Percentiles rank a stretch among this genome's conserved stretches.
phyloP scores from a whole-genome alignment of 1,140 invertebrate species.

The Mamestra configurata region DNA sequence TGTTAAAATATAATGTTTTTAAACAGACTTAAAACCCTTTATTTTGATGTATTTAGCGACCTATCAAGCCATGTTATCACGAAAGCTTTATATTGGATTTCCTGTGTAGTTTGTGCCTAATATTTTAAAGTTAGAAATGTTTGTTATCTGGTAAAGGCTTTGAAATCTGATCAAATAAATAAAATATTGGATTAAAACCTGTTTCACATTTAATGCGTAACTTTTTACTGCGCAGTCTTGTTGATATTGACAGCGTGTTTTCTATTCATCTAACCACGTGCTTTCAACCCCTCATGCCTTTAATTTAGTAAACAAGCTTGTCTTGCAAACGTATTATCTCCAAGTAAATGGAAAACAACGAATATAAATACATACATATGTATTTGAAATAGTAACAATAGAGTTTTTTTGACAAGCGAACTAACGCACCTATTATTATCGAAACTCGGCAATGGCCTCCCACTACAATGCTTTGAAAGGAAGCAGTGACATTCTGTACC shows the following conservation, averaged over 20 bases:
- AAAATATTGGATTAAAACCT: too few species aligned
- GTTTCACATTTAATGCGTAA: too few species aligned
- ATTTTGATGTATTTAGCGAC: too few species aligned
- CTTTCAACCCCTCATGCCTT: background rate
- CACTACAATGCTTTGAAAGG: slow-evolving; percentile 86
- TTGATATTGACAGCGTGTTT: background rate
- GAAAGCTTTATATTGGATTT: too few species aligned
- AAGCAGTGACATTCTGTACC: slow-evolving; percentile 86
- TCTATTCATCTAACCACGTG: background rate
- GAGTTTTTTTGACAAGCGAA: slow-evolving; percentile 63
- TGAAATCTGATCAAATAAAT: too few species aligned
- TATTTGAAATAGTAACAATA: slow-evolving; percentile 66
- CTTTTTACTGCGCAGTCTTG: background rate
- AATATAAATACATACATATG: slow-evolving; percentile 25
- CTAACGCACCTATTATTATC: slow-evolving; percentile 74
- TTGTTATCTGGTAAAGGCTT: too few species aligned
- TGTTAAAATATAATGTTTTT: too few species aligned
- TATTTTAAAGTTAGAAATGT: too few species aligned
- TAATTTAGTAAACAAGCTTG: background rate
- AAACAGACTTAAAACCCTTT: too few species aligned
- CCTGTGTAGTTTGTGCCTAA: too few species aligned
- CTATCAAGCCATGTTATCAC: too few species aligned
- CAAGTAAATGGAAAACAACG: background rate
- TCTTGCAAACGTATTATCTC: slow-evolving; percentile 1
- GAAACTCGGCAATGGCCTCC: slow-evolving; percentile 77